Conservation (phyloP, 2,797 vertebrate species). For the Dromococcyx pavoninus region DNA sequence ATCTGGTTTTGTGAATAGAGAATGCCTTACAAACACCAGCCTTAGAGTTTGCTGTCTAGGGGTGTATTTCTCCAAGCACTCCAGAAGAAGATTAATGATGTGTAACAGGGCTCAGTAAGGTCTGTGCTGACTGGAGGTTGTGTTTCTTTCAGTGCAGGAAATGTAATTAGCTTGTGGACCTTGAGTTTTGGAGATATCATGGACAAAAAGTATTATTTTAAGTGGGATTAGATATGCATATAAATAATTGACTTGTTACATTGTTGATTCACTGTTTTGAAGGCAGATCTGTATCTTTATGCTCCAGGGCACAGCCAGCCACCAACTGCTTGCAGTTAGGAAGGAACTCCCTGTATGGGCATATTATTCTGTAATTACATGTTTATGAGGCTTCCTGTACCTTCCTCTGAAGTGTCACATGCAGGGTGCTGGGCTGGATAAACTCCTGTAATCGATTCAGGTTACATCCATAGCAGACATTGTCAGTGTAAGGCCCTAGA, state of each 20-base stretch:
- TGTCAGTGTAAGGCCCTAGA: background rate
- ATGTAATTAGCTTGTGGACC: background rate
- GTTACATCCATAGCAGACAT: accelerated
- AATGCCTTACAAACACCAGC: background rate
- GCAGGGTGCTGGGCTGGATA: accelerated
- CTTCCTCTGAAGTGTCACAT: background rate
- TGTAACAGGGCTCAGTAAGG: background rate
- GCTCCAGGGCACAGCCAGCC: background rate
- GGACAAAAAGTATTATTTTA: background rate
- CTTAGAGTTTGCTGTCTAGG: background rate
- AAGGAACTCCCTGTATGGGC: background rate
- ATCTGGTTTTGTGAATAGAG: background rate
- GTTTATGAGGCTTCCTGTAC: background rate
- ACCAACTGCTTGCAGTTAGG: background rate
- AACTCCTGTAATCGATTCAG: background rate
- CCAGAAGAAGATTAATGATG: background rate
- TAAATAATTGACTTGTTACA: background rate
- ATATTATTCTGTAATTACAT: background rate
- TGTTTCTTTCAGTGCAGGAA: background rate
- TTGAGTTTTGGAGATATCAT: background rate
- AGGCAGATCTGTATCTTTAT: background rate
- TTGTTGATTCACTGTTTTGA: background rate
- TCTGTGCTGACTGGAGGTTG: background rate
- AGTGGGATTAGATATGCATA: background rate
- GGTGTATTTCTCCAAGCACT: accelerated